Evolutionary conservation across 1,140 invertebrate genomes (phyloP).

Genomic region (Drosophila insularis): DNA sequence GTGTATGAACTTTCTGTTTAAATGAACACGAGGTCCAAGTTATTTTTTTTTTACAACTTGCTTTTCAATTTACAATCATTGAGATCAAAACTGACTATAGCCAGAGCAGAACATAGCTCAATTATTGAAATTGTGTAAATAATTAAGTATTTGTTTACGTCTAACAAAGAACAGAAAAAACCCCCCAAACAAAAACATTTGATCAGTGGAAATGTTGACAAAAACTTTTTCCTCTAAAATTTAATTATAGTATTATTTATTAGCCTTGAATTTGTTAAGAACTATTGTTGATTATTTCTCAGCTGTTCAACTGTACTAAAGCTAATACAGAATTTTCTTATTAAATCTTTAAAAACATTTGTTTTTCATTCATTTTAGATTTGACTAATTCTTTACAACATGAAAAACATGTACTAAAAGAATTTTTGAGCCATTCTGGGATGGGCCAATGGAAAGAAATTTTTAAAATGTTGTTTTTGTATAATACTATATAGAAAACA

Average conservation of each 20-base stretch:
- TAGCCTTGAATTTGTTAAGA: neutral
- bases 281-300: neutral
- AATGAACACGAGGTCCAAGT: conserved; percentile 40
- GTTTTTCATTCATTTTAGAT: no score
- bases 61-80: conserved; percentile 36
- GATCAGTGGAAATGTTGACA: conserved; percentile 1
- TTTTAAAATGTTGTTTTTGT: no score
- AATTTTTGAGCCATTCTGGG: no score
- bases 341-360: no score
- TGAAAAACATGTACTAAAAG: no score
- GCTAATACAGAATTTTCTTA: no score
- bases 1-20: conserved; percentile 16
- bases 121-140: conserved; percentile 47
- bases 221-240: neutral
- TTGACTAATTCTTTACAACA: no score
- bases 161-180: neutral
- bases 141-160: conserved; percentile 30
- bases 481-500: no score
- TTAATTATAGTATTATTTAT: neutral
- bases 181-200: conserved; percentile 1
- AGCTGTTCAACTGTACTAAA: no score
- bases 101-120: conserved; percentile 27
- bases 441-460: no score
- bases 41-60: conserved; percentile 12
- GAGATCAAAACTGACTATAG: neutral